Evolutionary conservation across 2,797 vertebrate species (phyloP), one percentile per base, ranked within the genome.

Genomic region (Danio jaintianensis): DNA sequence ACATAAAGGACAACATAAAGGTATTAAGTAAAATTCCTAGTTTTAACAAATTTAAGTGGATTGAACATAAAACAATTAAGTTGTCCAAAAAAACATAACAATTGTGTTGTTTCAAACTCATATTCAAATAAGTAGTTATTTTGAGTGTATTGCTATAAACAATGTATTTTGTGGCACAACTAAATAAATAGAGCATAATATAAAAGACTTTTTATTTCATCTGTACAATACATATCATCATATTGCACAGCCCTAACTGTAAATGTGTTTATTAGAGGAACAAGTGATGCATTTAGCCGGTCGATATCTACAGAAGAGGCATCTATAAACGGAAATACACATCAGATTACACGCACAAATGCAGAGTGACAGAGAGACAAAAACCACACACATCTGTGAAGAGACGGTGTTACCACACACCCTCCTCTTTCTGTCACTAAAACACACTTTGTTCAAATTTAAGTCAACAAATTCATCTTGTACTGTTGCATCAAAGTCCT

Each of bases 401-500:
- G 13, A 29, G 71, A 20, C 59, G 71, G 42, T 73, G 70, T 61
- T 48, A 12, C 9, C 22, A 75, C 72, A 40, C 16, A 62, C 3
- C 29, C 29, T 18, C 45, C 16, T 50, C 72, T 18, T 61, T 38
- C 71, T 11, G 18, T 69, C 29, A 7, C 40, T 38, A 48, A 3
- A 68, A 69, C 29, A 38, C 13, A 7, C 12, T 29, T 16, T 50
- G 45, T n/a, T 6, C 13, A 15, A 48, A 48, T 22, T 5, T 0
- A 7, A 42, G n/a, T 13, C 3, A 13, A 45, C 42, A 22, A 66
- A 64, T 22, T 9, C 0, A 16, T 67, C 4, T 29, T 16, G 48
- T 52, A n/a, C 29, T 52, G 6, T 9, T 52, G 29, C 16, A 69
- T 69, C 9, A 52, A 12, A 38, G 38, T 52, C 16, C 67, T 38